Evolutionary conservation across 2,888 invertebrate species (phyloP).

Genomic region (Mythimna loreyi): DNA sequence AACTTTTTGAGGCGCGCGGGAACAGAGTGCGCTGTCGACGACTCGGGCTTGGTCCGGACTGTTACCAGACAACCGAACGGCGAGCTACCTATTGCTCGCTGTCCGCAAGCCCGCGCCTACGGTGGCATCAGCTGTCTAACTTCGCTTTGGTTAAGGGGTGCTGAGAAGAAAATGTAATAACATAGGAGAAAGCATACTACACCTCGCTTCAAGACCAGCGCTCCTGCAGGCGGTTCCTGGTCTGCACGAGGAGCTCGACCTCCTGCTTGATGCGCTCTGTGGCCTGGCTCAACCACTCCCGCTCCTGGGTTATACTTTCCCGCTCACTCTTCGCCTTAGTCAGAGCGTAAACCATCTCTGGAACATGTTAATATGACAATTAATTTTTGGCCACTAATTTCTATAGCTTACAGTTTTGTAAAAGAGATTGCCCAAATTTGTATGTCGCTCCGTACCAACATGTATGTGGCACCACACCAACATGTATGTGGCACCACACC

Average conservation of each 20-base stretch:
- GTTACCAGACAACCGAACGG: too few species aligned
- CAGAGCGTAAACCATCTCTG: constrained; percentile 76
- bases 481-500: too few species aligned
- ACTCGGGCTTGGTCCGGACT: too few species aligned
- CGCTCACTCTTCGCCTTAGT: constrained; percentile 70
- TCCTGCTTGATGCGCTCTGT: constrained; percentile 75
- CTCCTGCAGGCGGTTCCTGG: constrained; percentile 73
- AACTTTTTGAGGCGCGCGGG: too few species aligned
- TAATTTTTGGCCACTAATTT: background rate
- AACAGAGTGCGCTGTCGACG: too few species aligned
- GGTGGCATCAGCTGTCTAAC: background rate
- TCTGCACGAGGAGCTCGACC: constrained; percentile 74
- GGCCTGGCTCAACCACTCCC: constrained; percentile 72
- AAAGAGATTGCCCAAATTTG: too few species aligned
- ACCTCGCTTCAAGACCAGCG: constrained; percentile 76
- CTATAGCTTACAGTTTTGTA: too few species aligned
- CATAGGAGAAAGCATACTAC: constrained; percentile 1
- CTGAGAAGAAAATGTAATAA: background rate
- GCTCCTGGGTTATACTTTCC: constrained; percentile 67
- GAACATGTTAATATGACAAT: constrained; percentile 28
- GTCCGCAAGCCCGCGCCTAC: too few species aligned
- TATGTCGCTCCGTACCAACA: too few species aligned
- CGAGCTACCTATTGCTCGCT: too few species aligned
- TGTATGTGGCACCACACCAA: too few species aligned
- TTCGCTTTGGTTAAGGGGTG: background rate